Percentiles rank a stretch among this genome's conserved stretches.
Conservation (phyloP, 2,888 invertebrate genomes). For the Amphipoea lucens region DNA sequence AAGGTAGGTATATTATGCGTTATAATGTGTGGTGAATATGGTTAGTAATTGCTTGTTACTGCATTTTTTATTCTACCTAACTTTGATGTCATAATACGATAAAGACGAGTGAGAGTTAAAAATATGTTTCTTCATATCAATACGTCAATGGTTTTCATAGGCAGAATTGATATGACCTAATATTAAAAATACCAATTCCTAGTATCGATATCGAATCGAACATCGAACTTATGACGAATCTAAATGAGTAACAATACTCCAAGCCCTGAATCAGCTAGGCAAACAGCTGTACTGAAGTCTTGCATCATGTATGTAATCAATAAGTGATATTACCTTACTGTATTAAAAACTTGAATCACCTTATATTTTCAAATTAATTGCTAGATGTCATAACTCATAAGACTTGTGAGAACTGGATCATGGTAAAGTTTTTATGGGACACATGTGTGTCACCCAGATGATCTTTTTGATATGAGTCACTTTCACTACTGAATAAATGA, state of each 20-base stretch:
- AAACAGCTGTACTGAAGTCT: slow-evolving; percentile 18
- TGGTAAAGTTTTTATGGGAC: background rate
- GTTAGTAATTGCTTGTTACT: background rate
- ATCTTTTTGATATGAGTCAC: slow-evolving; percentile 35
- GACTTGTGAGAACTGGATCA: slow-evolving; percentile 37
- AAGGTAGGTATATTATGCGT: background rate
- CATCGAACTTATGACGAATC: slow-evolving; percentile 22
- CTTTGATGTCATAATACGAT: background rate
- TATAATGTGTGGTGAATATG: background rate
- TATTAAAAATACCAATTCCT: background rate
- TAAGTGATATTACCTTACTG: slow-evolving; percentile 28
- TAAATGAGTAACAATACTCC: slow-evolving; percentile 12
- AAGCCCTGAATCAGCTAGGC: slow-evolving; percentile 26
- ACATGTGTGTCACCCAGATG: slow-evolving; percentile 33
- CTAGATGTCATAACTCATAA: slow-evolving; percentile 8
- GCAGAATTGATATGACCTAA: background rate
- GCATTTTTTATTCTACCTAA: background rate
- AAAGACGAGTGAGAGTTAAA: background rate
- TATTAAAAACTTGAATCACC: slow-evolving; percentile 10
- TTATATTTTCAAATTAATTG: slow-evolving; percentile 13
- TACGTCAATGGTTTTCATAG: background rate
- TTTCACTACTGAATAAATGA: slow-evolving; percentile 10
- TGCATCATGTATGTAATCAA: slow-evolving; percentile 20
- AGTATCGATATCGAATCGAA: slow-evolving; percentile 4
- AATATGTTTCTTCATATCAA: background rate